A percentile compares a stretch with the other conserved stretches of the same genome.
These are phyloP conservation scores for Stictocephala bisonia DNA, from an alignment of 2,888 invertebrate genomes.

Conservation along the genomic window DNA sequence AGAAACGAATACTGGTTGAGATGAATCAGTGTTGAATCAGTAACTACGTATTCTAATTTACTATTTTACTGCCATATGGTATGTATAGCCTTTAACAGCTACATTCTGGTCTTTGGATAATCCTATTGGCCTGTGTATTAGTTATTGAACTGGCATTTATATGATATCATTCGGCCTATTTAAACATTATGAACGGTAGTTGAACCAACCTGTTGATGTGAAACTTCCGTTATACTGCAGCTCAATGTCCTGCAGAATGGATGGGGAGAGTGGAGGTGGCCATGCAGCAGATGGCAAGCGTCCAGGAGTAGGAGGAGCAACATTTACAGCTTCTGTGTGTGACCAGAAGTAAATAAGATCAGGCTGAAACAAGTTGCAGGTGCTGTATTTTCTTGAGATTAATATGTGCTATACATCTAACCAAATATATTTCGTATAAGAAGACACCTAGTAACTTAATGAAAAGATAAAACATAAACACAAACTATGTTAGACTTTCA, in stretches of 20 bases:
- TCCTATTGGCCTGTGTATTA: too few relatives aligned
- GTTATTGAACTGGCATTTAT: too few relatives aligned
- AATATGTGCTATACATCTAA: not conserved
- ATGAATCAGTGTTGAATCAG: too few relatives aligned
- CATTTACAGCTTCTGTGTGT: constrained; percentile 77
- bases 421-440: not conserved
- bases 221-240: constrained; percentile 59
- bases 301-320: constrained; percentile 77
- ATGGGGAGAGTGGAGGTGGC: constrained; percentile 71
- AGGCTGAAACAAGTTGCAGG: constrained; percentile 71
- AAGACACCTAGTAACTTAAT: too few relatives aligned
- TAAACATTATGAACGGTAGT: not conserved
- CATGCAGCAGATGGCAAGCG: constrained; percentile 78
- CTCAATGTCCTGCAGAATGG: not conserved
- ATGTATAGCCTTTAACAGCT: too few relatives aligned
- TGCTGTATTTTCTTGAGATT: not conserved
- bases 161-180: too few relatives aligned
- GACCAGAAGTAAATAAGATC: constrained; percentile 94
- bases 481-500: too few relatives aligned
- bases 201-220: constrained; percentile 62
- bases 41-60: too few relatives aligned
- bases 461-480: constrained; percentile 27
- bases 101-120: too few relatives aligned
- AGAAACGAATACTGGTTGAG: too few relatives aligned
- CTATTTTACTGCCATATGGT: too few relatives aligned